These are phyloP conservation scores for Latrodectus elegans DNA, from an alignment of 2,888 invertebrate species.

Conservation along the genomic window DNA sequence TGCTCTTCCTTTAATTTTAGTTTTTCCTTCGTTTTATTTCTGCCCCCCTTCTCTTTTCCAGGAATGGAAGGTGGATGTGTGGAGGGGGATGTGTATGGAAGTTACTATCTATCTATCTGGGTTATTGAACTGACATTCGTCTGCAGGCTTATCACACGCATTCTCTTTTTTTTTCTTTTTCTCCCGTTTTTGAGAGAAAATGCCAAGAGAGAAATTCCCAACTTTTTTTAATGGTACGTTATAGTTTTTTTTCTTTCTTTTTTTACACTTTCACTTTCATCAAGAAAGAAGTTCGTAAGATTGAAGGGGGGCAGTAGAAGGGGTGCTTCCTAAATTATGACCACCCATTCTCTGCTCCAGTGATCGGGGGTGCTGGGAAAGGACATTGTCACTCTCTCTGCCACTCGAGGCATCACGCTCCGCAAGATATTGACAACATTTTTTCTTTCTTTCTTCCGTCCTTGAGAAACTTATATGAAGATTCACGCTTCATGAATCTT, in stretches of 20 bases:
- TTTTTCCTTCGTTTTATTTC: slow-evolving; percentile 5
- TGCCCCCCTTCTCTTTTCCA: background rate
- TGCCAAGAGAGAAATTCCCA: slow-evolving; percentile 52
- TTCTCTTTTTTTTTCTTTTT: slow-evolving; percentile 25
- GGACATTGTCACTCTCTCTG: background rate
- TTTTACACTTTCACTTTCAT: slow-evolving; percentile 61
- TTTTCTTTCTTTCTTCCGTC: background rate
- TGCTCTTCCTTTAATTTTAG: slow-evolving; percentile 34
- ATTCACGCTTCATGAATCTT: background rate
- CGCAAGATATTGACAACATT: background rate
- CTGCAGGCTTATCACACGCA: slow-evolving; percentile 59
- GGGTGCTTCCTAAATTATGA: background rate
- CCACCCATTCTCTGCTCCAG: background rate
- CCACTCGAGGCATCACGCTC: background rate
- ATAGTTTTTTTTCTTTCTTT: slow-evolving; percentile 1
- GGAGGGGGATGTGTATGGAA: background rate
- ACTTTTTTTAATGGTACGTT: slow-evolving; percentile 17
- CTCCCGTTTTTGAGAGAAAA: slow-evolving; percentile 48
- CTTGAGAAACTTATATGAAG: background rate
- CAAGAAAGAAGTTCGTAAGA: slow-evolving; percentile 19
- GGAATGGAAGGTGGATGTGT: background rate
- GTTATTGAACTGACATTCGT: slow-evolving; percentile 68
- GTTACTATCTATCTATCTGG: slow-evolving; percentile 66
- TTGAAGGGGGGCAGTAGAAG: background rate
- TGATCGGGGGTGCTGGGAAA: background rate